These are phyloP conservation scores for Perdix hodgsoniae DNA, from an alignment of 2,797 vertebrate genomes.

Conservation along the genomic window DNA sequence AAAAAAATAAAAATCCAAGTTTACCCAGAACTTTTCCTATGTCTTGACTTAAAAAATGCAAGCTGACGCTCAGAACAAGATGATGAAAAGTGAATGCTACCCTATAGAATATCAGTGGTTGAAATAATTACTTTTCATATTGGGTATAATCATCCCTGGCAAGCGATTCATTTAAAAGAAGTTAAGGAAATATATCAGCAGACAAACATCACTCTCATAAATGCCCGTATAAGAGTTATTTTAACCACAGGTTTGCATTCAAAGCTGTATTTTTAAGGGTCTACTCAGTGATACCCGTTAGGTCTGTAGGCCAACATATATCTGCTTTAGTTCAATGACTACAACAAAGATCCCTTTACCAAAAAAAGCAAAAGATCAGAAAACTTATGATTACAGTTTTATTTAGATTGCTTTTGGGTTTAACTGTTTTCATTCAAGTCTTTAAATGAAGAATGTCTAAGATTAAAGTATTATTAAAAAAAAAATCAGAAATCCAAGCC, in stretches of 20 bases:
- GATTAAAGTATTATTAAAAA: neutral
- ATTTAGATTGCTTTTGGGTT: neutral
- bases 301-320: neutral
- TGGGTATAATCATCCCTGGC: neutral
- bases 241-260: neutral
- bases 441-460: neutral
- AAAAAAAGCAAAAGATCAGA: fast-evolving
- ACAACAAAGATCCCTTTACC: neutral
- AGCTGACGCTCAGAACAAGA: neutral
- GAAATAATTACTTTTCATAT: neutral
- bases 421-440: neutral
- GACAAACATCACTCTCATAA: neutral
- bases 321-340: neutral
- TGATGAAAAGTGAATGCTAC: neutral
- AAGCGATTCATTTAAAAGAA: neutral
- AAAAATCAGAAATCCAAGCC: neutral
- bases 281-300: neutral
- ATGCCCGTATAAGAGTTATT: no score
- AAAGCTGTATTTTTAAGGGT: neutral
- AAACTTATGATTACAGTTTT: neutral
- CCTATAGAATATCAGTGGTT: neutral
- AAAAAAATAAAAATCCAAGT: neutral
- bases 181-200: neutral
- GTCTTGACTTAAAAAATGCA: constrained; percentile 24
- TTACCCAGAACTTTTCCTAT: neutral